Conservation (phyloP, 2,888 invertebrate genomes). For the Cephalotes varians region DNA sequence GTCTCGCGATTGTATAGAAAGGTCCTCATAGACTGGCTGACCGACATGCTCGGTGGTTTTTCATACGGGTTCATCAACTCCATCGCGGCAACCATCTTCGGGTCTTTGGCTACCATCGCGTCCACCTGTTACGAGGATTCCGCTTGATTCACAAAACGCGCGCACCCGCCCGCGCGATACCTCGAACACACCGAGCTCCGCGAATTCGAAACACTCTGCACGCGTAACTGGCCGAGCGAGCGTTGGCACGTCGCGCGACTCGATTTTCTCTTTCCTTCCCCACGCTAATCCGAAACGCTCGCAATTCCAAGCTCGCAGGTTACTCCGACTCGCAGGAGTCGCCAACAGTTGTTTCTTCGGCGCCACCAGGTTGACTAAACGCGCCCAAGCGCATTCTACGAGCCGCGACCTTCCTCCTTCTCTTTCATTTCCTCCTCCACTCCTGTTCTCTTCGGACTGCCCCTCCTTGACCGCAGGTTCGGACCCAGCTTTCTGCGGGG, state of each 20-base stretch:
- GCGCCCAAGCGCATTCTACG: slow-evolving; percentile 73
- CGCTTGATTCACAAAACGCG: slow-evolving; percentile 6
- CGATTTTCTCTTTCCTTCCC: background rate
- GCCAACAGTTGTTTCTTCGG: slow-evolving; percentile 76
- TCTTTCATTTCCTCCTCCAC: slow-evolving; percentile 54
- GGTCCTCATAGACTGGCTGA: slow-evolving; percentile 82
- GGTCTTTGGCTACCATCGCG: slow-evolving; percentile 87
- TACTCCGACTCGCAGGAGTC: slow-evolving; percentile 57
- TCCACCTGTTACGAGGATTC: slow-evolving; percentile 30
- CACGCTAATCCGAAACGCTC: background rate
- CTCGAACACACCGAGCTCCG: background rate
- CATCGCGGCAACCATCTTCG: slow-evolving; percentile 81
- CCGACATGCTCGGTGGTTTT: slow-evolving; percentile 85
- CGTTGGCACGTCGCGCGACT: background rate
- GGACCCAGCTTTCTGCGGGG: slow-evolving; percentile 34
- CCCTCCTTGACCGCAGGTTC: slow-evolving; percentile 57
- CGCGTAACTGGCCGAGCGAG: background rate
- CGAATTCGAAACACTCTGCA: slow-evolving; percentile 10
- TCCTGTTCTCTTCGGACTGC: slow-evolving; percentile 54
- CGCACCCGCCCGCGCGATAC: slow-evolving; percentile 20
- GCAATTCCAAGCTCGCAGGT: slow-evolving; percentile 50
- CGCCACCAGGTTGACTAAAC: slow-evolving; percentile 82
- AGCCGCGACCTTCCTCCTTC: slow-evolving; percentile 64
- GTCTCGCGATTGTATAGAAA: slow-evolving; percentile 88
- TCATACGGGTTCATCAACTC: slow-evolving; percentile 87